phyloP scores from a whole-genome alignment of 1,140 invertebrate genomes.

The Trissolcus basalis region DNA sequence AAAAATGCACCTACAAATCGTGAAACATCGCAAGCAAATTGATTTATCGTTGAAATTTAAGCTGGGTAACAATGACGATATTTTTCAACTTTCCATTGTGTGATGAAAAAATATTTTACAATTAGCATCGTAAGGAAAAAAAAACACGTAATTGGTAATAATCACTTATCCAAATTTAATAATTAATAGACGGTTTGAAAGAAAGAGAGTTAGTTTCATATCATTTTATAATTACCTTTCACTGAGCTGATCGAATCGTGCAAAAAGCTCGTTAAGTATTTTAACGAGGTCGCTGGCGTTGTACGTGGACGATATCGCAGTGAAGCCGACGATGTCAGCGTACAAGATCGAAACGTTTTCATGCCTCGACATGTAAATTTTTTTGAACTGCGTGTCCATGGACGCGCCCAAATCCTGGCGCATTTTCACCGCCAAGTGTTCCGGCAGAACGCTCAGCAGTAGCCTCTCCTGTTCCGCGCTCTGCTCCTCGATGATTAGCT shows the following conservation, averaged over 20 bases:
- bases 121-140: too few relatives aligned
- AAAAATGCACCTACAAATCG: too few relatives aligned
- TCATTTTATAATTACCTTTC: slow-evolving; percentile 71
- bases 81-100: too few relatives aligned
- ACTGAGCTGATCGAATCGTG: slow-evolving; percentile 92
- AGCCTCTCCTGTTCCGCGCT: slow-evolving; percentile 93
- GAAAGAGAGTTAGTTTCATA: slow-evolving; percentile 15
- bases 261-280: slow-evolving; percentile 95
- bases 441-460: slow-evolving; percentile 92
- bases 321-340: slow-evolving; percentile 95
- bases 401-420: slow-evolving; percentile 91
- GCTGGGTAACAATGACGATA: too few relatives aligned
- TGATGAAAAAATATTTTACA: too few relatives aligned
- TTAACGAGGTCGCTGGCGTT: slow-evolving; percentile 94
- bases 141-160: too few relatives aligned
- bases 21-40: too few relatives aligned
- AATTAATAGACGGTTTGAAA: too few relatives aligned
- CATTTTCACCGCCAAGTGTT: slow-evolving; percentile 97
- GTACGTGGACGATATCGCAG: slow-evolving; percentile 95
- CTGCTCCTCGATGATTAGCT: slow-evolving; percentile 94
- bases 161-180: too few relatives aligned
- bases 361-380: slow-evolving; percentile 97
- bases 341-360: slow-evolving; percentile 97
- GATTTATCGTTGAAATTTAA: too few relatives aligned
- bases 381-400: slow-evolving; percentile 94